Percentiles rank a stretch among this genome's conserved stretches.
These are phyloP conservation scores for Zonotrichia leucophrys DNA, from an alignment of 2,113 vertebrate genomes.

Conservation along the genomic window DNA sequence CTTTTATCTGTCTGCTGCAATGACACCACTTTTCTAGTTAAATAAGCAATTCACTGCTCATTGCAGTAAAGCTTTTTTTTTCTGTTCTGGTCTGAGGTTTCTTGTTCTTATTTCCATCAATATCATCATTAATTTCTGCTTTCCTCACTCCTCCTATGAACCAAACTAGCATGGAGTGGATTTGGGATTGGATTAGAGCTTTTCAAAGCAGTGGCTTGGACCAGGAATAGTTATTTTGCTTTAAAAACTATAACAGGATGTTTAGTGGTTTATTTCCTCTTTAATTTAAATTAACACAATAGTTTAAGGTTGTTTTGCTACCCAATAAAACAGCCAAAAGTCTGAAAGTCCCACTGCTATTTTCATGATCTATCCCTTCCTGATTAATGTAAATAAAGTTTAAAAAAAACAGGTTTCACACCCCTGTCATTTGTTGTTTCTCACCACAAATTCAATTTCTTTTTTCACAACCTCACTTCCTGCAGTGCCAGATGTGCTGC, in stretches of 20 bases:
- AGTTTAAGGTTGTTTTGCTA: not conserved
- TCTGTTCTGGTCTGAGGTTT: not conserved
- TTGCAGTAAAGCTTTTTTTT: not conserved
- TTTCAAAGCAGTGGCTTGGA: not conserved
- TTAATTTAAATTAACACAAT: not conserved
- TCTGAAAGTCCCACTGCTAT: not conserved
- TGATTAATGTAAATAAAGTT: not conserved
- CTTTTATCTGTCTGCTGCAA: not conserved
- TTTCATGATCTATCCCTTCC: not conserved
- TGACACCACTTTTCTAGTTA: not conserved
- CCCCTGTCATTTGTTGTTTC: not conserved
- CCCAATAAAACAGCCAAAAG: not conserved
- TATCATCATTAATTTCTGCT: not conserved
- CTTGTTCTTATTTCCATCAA: not conserved
- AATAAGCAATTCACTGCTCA: not conserved
- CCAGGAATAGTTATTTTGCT: not conserved
- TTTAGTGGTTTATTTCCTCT: not conserved
- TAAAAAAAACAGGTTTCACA: not conserved
- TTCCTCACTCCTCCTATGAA: not conserved
- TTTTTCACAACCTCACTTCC: not conserved
- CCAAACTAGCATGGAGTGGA: not conserved
- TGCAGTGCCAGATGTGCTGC: not conserved
- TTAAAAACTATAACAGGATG: not conserved
- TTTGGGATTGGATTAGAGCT: not conserved
- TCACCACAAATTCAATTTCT: not conserved